Percentiles rank a stretch among this genome's conserved stretches.
These are phyloP conservation scores for Andrena camellia DNA, from an alignment of 2,888 invertebrate species.

Conservation along the genomic window DNA sequence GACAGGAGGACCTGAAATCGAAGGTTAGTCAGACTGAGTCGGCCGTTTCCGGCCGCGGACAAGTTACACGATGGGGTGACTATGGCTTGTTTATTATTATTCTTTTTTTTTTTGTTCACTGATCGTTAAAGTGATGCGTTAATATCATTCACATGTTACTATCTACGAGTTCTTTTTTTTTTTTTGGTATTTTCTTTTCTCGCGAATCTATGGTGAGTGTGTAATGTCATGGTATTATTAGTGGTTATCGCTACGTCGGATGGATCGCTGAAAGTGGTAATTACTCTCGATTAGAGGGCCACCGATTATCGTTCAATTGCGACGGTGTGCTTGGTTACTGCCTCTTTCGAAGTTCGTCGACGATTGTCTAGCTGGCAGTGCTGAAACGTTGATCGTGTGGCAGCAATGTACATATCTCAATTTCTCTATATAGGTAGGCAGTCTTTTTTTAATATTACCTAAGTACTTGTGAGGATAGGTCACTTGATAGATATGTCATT, in stretches of 20 bases:
- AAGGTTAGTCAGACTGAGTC: constrained; percentile 84
- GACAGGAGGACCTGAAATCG: constrained; percentile 91
- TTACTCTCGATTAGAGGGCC: constrained; percentile 68
- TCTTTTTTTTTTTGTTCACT: constrained; percentile 49
- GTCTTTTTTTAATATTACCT: too few species aligned
- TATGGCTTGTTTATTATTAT: constrained; percentile 55
- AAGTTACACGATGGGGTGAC: constrained; percentile 71
- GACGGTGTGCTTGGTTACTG: constrained; percentile 64
- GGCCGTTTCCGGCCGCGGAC: constrained; percentile 75
- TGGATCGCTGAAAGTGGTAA: constrained; percentile 77
- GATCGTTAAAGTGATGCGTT: constrained; percentile 50
- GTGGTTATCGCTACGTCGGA: constrained; percentile 67
- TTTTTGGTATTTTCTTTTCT: constrained; percentile 50
- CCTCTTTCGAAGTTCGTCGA: background rate
- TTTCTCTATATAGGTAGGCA: background rate
- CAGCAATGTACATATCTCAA: background rate
- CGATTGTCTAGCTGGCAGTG: constrained; percentile 19
- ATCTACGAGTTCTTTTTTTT: constrained; percentile 45
- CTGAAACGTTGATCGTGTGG: constrained; percentile 47
- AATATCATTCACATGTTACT: constrained; percentile 42
- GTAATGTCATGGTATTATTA: constrained; percentile 62
- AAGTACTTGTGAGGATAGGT: too few species aligned
- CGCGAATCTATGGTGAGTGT: constrained; percentile 65
- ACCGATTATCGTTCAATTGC: constrained; percentile 49
- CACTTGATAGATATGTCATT: too few species aligned